Evolutionary conservation across 2,113 vertebrate species (phyloP).

Genomic region (Coregonus clupeaformis): DNA sequence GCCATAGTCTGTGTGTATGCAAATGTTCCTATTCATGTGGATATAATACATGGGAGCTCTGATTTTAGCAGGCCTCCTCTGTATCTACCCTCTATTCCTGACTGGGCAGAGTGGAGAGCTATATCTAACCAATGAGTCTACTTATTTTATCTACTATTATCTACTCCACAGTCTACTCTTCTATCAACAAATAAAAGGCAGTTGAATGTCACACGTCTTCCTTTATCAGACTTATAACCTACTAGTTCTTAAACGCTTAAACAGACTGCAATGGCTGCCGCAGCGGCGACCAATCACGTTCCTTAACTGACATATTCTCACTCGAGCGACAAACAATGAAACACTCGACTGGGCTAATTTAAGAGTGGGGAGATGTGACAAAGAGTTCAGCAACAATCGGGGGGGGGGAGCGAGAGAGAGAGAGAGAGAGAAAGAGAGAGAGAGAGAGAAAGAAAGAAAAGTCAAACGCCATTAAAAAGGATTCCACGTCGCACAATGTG

Average conservation of each 20-base stretch:
- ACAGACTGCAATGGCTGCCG: conserved; percentile 16
- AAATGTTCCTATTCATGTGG: conserved; percentile 11
- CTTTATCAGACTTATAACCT: not conserved
- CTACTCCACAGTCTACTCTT: no score
- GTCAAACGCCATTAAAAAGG: conserved; percentile 68
- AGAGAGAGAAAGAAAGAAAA: conserved; percentile 32
- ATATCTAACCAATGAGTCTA: no score
- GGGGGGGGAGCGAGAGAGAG: not conserved
- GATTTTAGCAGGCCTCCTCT: no score
- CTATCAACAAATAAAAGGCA: no score
- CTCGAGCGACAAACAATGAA: conserved; percentile 61
- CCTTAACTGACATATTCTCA: conserved; percentile 59
- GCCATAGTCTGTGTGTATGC: not conserved
- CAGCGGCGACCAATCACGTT: conserved; percentile 22
- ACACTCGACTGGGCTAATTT: conserved; percentile 61
- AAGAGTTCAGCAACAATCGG: conserved; percentile 37
- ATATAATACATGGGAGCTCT: conserved; percentile 16
- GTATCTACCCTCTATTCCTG: no score
- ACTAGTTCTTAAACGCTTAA: not conserved
- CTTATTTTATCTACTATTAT: no score
- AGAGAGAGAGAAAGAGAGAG: not conserved
- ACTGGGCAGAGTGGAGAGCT: no score
- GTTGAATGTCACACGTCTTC: not conserved
- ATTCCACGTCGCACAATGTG: conserved; percentile 57
- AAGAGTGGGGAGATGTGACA: conserved; percentile 33